phyloP scores from a whole-genome alignment of 2,797 vertebrate species.

The Pelodytes ibericus region DNA sequence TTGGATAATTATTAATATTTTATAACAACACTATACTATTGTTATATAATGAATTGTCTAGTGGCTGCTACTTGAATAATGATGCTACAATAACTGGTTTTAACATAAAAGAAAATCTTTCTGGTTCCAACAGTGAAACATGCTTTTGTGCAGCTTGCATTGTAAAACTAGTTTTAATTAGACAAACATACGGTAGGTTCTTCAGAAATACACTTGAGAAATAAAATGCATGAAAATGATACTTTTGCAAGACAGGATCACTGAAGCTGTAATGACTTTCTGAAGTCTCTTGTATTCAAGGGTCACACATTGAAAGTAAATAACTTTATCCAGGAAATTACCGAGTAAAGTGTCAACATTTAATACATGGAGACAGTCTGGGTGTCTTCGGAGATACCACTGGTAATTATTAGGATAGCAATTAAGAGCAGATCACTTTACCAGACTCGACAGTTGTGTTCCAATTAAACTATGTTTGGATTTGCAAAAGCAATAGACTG shows the following conservation, averaged over 20 bases:
- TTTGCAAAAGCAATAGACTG: constrained; percentile 27
- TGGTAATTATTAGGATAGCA: constrained; percentile 52
- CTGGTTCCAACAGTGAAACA: too few species aligned
- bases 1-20: too few species aligned
- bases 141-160: background rate
- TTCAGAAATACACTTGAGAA: constrained; percentile 42
- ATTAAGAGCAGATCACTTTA: constrained; percentile 53
- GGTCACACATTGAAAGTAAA: constrained; percentile 50
- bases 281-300: constrained; percentile 37
- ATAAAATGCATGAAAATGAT: constrained; percentile 49
- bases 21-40: too few species aligned
- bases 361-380: constrained; percentile 51
- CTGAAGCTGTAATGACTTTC: constrained; percentile 42
- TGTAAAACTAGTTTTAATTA: constrained; percentile 27
- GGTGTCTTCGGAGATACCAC: constrained; percentile 44
- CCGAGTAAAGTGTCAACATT: constrained; percentile 48
- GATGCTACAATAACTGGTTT: too few species aligned
- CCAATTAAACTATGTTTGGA: constrained; percentile 45
- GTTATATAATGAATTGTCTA: too few species aligned
- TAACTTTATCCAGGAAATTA: constrained; percentile 55
- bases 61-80: too few species aligned
- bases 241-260: constrained; percentile 22
- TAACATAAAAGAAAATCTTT: too few species aligned
- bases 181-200: constrained; percentile 26
- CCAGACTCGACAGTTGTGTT: constrained; percentile 41